phyloP scores from a whole-genome alignment of 30 jellyfish, hydroid and myxozoan species.

The Nemopilema nomurai region DNA sequence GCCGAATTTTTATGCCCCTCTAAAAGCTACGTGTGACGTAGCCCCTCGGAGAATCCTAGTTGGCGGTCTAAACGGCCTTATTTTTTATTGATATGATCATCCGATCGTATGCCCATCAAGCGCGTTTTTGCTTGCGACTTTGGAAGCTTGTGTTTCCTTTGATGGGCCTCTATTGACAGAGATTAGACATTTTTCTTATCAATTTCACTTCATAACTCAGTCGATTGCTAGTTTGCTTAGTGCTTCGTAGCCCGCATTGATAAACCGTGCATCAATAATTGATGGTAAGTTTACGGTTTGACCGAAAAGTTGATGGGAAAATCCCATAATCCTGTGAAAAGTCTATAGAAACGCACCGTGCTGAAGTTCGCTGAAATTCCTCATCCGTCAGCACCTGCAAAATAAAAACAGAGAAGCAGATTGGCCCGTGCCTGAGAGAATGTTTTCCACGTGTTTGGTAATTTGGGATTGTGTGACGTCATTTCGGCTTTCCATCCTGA shows the following conservation, averaged over 20 bases:
- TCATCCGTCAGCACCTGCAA: background rate
- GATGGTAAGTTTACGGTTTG: background rate
- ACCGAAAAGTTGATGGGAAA: background rate
- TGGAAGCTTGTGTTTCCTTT: background rate
- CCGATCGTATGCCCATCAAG: background rate
- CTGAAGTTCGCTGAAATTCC: no score
- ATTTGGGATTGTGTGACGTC: no score
- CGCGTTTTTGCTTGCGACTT: background rate
- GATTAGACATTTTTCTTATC: background rate
- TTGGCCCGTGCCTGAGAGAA: background rate
- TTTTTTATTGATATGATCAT: background rate
- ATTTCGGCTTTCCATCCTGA: no score
- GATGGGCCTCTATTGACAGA: background rate
- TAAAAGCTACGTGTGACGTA: background rate
- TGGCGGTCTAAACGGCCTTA: no score
- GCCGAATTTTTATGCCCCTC: background rate
- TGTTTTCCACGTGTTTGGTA: no score
- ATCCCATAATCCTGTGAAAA: background rate
- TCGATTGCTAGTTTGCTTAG: background rate
- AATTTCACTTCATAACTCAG: background rate
- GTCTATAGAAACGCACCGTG: background rate
- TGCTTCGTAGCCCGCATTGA: background rate
- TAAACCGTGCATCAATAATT: background rate
- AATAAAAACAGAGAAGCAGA: background rate
- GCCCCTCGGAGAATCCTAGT: no score